Evolutionary conservation across 1,140 invertebrate genomes (phyloP).

Genomic region (Archivesica marissinica): DNA sequence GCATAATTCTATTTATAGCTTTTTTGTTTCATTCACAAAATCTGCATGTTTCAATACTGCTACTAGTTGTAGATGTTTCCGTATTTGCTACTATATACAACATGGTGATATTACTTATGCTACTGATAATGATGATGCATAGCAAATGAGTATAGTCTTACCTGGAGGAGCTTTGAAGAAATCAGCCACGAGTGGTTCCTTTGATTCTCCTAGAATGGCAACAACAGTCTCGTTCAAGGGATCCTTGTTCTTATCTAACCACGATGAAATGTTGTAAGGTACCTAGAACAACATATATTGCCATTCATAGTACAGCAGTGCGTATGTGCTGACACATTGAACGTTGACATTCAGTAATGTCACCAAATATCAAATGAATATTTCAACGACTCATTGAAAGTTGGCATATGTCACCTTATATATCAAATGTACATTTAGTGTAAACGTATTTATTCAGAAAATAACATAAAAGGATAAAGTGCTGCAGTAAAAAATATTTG

Average conservation of each 20-base stretch:
- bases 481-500: too few relatives aligned
- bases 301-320: too few relatives aligned
- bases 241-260: slow-evolving; percentile 99
- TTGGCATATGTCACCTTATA: background rate
- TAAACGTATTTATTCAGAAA: too few relatives aligned
- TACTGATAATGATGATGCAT: background rate
- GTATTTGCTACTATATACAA: background rate
- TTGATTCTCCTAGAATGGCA: slow-evolving; percentile 68
- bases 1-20: background rate
- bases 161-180: slow-evolving; percentile 67
- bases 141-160: background rate
- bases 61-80: background rate
- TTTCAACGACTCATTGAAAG: background rate
- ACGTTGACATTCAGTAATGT: background rate
- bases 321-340: background rate
- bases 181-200: slow-evolving; percentile 70
- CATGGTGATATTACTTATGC: background rate
- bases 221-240: slow-evolving; percentile 95
- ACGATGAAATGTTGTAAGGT: slow-evolving; percentile 97
- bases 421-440: background rate
- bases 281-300: slow-evolving; percentile 85
- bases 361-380: background rate
- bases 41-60: background rate
- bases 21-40: background rate
- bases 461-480: too few relatives aligned